phyloP scores from a whole-genome alignment of 2,888 invertebrate genomes.

The Acleris laterana region DNA sequence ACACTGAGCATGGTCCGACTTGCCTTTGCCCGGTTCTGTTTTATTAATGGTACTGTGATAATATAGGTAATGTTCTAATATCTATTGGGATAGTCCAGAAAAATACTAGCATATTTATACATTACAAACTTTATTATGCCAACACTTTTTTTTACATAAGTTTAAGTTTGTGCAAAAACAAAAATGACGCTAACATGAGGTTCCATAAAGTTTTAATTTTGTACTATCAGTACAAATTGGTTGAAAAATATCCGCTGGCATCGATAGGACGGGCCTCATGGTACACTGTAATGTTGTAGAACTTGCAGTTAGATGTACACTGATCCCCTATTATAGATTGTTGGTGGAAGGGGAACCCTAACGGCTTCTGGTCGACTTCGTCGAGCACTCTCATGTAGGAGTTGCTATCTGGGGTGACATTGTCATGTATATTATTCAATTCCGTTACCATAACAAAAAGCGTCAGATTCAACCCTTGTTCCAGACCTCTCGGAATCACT shows the following conservation, averaged over 20 bases:
- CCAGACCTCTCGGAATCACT: conserved; percentile 66
- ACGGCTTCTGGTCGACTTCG: conserved; percentile 60
- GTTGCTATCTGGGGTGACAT: conserved; percentile 44
- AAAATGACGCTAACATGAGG: too few species aligned
- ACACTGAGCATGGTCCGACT: too few species aligned
- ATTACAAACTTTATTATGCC: too few species aligned
- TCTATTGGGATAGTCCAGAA: too few species aligned
- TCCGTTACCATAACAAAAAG: conserved; percentile 69
- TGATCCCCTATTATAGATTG: conserved; percentile 50
- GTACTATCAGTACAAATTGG: conserved; percentile 53
- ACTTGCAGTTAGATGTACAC: conserved; percentile 62
- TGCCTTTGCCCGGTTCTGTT: too few species aligned
- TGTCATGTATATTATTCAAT: conserved; percentile 47
- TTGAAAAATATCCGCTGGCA: conserved; percentile 58
- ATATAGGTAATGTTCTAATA: too few species aligned
- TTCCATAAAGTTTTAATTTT: too few species aligned
- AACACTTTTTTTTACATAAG: too few species aligned
- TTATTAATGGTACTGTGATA: too few species aligned
- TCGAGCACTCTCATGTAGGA: conserved; percentile 51
- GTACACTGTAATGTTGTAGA: conserved; percentile 66
- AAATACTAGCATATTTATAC: too few species aligned
- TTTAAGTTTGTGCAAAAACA: too few species aligned
- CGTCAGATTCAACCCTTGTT: conserved; percentile 66
- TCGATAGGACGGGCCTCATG: conserved; percentile 56
- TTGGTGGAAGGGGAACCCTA: conserved; percentile 77